phyloP scores from a whole-genome alignment of 2,888 invertebrate genomes.

The Atethmia centrago region DNA sequence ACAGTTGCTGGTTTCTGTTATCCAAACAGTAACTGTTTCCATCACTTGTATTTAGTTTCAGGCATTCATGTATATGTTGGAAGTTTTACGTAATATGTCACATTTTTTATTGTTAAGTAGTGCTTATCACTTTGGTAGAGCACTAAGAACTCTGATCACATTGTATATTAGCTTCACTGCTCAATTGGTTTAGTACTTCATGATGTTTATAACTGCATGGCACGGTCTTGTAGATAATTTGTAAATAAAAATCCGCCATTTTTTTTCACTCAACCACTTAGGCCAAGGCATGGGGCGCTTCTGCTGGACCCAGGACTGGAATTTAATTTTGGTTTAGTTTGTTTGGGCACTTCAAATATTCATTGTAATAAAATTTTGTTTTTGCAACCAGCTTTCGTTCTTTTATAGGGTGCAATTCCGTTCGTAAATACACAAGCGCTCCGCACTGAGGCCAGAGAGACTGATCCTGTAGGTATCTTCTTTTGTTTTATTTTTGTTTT shows the following conservation, averaged over 20 bases:
- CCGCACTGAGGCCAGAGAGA: conserved; percentile 90
- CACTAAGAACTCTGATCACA: conserved; percentile 19
- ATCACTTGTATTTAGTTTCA: conserved; percentile 60
- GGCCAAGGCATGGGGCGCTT: conserved; percentile 63
- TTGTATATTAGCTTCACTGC: conserved; percentile 32
- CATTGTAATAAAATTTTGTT: conserved; percentile 78
- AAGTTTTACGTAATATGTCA: conserved; percentile 9
- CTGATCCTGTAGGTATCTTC: conserved; percentile 93
- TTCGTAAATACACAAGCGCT: conserved; percentile 88
- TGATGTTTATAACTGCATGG: conserved; percentile 52
- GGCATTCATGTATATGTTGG: conserved; percentile 20
- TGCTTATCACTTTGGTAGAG: conserved; percentile 31
- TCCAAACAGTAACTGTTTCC: conserved; percentile 16
- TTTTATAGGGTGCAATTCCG: conserved; percentile 92
- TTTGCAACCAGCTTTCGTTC: conserved; percentile 90
- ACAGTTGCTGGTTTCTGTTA: conserved; percentile 1
- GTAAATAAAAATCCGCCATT: conserved; percentile 29
- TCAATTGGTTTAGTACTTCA: conserved; percentile 34
- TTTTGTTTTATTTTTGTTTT: conserved; percentile 76
- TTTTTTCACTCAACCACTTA: conserved; percentile 42
- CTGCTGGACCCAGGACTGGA: conserved; percentile 67
- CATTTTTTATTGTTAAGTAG: conserved; percentile 17
- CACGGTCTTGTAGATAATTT: conserved; percentile 53
- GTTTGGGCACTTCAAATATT: conserved; percentile 35
- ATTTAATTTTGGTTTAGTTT: conserved; percentile 28